These are phyloP conservation scores for Dysdera silvatica DNA, from an alignment of 1,140 invertebrate species.

Conservation along the genomic window DNA sequence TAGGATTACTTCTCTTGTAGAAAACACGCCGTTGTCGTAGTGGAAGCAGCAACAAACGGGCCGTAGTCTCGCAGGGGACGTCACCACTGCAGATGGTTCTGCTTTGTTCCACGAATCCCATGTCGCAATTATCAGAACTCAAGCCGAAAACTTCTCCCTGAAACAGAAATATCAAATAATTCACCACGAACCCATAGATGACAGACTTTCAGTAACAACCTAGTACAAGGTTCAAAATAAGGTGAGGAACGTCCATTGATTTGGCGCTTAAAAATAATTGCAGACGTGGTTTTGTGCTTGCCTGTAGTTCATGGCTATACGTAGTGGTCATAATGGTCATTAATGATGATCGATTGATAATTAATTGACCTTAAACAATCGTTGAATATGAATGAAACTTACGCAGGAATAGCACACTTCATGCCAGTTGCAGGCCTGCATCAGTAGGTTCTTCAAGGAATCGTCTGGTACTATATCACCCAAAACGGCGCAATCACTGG, in stretches of 20 bases:
- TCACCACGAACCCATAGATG: too few relatives aligned
- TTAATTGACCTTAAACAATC: background rate
- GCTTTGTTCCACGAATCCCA: constrained; percentile 29
- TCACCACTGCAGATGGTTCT: constrained; percentile 23
- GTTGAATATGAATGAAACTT: constrained; percentile 9
- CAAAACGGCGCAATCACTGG: constrained; percentile 28
- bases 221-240: too few relatives aligned
- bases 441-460: constrained; percentile 8
- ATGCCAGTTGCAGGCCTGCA: constrained; percentile 32
- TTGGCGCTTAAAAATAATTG: too few relatives aligned
- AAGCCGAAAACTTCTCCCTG: constrained; percentile 28
- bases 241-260: too few relatives aligned
- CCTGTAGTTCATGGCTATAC: too few relatives aligned
- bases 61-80: constrained; percentile 21
- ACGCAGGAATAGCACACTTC: constrained; percentile 34
- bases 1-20: constrained; percentile 29
- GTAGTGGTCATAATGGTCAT: too few relatives aligned
- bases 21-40: constrained; percentile 27
- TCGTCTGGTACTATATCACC: constrained; percentile 23
- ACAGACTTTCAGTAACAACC: too few relatives aligned
- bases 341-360: too few relatives aligned
- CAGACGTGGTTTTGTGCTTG: too few relatives aligned
- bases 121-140: constrained; percentile 25
- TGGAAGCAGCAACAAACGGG: constrained; percentile 23
- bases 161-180: background rate